Percentiles rank a stretch among this genome's conserved stretches.
These are phyloP conservation scores for Malurus leucopterus DNA, from an alignment of 2,797 vertebrate species.

Conservation along the genomic window DNA sequence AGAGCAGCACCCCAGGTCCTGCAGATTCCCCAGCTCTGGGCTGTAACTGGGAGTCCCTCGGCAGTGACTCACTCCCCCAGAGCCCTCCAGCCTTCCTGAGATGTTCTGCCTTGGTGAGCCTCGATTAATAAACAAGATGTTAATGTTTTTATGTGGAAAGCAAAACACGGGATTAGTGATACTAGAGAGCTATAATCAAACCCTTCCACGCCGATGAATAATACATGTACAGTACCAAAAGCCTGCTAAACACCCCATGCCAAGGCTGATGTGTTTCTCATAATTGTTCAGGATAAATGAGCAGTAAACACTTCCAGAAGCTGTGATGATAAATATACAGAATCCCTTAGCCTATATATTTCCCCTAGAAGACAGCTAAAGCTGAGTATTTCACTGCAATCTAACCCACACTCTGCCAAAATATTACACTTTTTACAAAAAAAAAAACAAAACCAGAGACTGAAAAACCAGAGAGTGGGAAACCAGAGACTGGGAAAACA, in stretches of 20 bases:
- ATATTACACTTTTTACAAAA: not conserved
- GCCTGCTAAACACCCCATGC: conserved; percentile 5
- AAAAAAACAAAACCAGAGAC: not conserved
- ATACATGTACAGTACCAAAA: not conserved
- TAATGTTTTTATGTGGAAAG: conserved; percentile 25
- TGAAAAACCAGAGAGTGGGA: not conserved
- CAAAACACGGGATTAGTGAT: conserved; percentile 26
- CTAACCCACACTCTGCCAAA: not conserved
- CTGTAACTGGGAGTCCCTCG: not conserved
- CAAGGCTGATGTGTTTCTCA: not conserved
- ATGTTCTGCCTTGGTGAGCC: not conserved
- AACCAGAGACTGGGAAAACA: not conserved
- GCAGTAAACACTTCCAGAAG: conserved; percentile 17
- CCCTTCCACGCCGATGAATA: not conserved
- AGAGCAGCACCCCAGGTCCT: not conserved
- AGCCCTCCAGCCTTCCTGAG: not conserved
- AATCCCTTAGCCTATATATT: not conserved
- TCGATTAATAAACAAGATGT: conserved; percentile 21
- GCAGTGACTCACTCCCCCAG: not conserved
- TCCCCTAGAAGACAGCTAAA: not conserved
- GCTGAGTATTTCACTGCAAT: not conserved
- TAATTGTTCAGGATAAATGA: not conserved
- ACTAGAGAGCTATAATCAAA: conserved; percentile 10
- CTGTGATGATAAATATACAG: not conserved
- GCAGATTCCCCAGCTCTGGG: rapidly evolving